These are phyloP conservation scores for Clarias magur DNA, from an alignment of 2,113 vertebrate species.

Conservation along the genomic window DNA sequence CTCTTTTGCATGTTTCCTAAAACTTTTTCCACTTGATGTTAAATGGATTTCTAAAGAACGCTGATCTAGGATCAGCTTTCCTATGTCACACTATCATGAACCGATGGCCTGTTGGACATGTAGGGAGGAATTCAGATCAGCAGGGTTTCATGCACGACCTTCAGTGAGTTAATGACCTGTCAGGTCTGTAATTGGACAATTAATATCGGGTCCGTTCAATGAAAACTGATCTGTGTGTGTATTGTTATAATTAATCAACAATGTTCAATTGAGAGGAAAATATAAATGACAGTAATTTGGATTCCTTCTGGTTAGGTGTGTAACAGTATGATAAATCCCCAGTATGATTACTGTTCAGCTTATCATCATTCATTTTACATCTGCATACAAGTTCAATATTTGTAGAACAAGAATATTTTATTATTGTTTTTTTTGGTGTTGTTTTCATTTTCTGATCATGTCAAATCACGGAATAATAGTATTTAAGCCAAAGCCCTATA, in stretches of 20 bases:
- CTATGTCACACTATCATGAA: not conserved
- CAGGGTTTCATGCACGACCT: not conserved
- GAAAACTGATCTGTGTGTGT: constrained; percentile 1
- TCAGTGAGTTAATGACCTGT: constrained; percentile 22
- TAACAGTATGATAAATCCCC: constrained; percentile 21
- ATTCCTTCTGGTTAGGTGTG: constrained; percentile 30
- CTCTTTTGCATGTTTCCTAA: not conserved
- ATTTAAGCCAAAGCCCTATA: not conserved
- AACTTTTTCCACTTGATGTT: not conserved
- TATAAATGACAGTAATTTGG: constrained; percentile 28
- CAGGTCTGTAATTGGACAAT: constrained; percentile 26
- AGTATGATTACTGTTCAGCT: not conserved
- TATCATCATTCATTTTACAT: not conserved
- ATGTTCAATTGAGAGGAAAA: constrained; percentile 28
- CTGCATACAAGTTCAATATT: not conserved
- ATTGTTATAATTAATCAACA: constrained; percentile 30
- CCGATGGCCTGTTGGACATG: not conserved
- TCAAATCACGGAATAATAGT: not conserved
- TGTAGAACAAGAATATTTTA: not conserved
- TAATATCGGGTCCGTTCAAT: constrained; percentile 17
- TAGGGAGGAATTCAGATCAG: not conserved
- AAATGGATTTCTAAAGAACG: not conserved
- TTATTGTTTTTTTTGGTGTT: not conserved
- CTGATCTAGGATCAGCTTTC: not conserved
- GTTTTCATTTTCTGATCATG: not conserved